phyloP scores from a whole-genome alignment of 2,888 invertebrate species.

The Syritta pipiens region DNA sequence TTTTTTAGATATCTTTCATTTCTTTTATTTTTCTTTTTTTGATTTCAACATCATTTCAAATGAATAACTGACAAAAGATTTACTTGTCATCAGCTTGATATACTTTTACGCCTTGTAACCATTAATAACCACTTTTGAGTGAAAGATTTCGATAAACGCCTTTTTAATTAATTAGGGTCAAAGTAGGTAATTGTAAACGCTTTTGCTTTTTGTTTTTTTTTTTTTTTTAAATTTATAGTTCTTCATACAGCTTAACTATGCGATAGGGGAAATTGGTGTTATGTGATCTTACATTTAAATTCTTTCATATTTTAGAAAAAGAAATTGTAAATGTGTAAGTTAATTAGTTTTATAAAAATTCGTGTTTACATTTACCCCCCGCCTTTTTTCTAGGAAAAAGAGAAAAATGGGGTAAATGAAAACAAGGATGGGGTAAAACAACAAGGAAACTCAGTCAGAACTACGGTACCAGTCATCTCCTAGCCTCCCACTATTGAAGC shows the following conservation, averaged over 20 bases:
- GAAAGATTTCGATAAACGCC: too few species aligned
- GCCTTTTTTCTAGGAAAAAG: too few species aligned
- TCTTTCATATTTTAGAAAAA: too few species aligned
- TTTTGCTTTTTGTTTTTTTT: not conserved
- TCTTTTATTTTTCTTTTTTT: too few species aligned
- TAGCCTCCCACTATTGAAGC: constrained; percentile 15
- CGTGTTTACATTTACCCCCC: not conserved
- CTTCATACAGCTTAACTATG: not conserved
- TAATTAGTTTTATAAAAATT: not conserved
- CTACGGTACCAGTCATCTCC: constrained; percentile 5
- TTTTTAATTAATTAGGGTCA: too few species aligned
- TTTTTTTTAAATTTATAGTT: not conserved
- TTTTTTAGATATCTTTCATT: too few species aligned
- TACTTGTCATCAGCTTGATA: too few species aligned
- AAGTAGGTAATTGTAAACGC: not conserved
- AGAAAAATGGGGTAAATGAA: not conserved
- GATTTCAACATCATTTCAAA: too few species aligned
- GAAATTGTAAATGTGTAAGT: not conserved
- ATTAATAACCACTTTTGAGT: too few species aligned
- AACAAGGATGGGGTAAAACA: not conserved
- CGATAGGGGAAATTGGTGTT: not conserved
- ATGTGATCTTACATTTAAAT: not conserved
- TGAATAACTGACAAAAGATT: too few species aligned
- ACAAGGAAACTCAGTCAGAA: not conserved
- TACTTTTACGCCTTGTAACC: too few species aligned